These are phyloP conservation scores for Taxidea taxus DNA, from an alignment of 2,113 vertebrate species.

Conservation along the genomic window DNA sequence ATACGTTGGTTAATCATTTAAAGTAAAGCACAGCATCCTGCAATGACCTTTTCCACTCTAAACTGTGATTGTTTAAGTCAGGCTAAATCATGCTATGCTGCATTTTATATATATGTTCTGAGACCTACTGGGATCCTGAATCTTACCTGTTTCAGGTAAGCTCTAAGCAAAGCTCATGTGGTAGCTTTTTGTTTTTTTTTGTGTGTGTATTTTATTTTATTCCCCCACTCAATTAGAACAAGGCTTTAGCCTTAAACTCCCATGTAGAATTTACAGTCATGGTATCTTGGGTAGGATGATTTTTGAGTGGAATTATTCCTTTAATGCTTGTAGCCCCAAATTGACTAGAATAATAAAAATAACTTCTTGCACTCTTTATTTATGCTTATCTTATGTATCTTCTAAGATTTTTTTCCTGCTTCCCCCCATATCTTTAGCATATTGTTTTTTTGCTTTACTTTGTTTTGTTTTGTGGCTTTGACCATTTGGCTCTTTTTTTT, in stretches of 20 bases:
- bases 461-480: neutral
- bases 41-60: neutral
- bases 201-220: neutral
- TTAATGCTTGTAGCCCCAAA: neutral
- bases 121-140: neutral
- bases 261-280: neutral
- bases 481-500: neutral
- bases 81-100: neutral
- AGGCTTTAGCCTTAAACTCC: neutral
- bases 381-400: neutral
- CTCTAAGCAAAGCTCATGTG: neutral
- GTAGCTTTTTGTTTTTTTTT: neutral
- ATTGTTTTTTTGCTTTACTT: neutral
- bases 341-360: neutral
- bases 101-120: neutral
- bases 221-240: neutral
- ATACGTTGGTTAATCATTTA: slow-evolving; percentile 14
- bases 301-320: neutral
- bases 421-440: neutral
- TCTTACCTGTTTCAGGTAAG: neutral
- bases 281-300: neutral
- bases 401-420: neutral
- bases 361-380: neutral
- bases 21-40: neutral
- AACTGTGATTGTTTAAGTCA: neutral